A percentile compares a stretch with the other conserved stretches of the same genome.
Conservation (phyloP, 2,888 invertebrate species). For the Tetanocera ferruginea region DNA sequence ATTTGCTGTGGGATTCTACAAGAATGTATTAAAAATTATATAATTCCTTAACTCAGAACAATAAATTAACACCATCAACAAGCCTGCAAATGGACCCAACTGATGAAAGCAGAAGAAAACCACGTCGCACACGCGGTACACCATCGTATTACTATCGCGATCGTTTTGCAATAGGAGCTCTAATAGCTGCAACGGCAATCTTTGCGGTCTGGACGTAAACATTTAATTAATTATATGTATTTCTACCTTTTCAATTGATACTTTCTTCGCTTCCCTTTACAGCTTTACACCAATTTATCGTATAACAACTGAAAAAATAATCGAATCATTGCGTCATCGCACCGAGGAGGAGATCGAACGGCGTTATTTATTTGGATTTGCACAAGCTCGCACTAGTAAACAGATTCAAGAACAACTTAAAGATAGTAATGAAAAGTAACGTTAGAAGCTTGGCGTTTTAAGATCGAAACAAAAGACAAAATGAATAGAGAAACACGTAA, state of each 20-base stretch:
- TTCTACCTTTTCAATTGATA: neutral
- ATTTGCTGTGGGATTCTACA: neutral
- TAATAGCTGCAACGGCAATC: constrained; percentile 66
- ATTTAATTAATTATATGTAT: neutral
- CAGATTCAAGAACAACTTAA: constrained; percentile 58
- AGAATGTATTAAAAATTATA: neutral
- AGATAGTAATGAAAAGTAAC: constrained; percentile 52
- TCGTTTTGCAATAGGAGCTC: constrained; percentile 70
- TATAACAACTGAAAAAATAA: constrained; percentile 54
- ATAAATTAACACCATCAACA: neutral
- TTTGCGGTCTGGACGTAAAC: constrained; percentile 62
- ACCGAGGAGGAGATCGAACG: constrained; percentile 60
- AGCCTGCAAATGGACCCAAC: constrained; percentile 58
- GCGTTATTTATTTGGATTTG: constrained; percentile 56
- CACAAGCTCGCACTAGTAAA: constrained; percentile 53
- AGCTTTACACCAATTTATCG: constrained; percentile 61
- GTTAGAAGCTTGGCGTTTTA: constrained; percentile 46
- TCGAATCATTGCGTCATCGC: constrained; percentile 40
- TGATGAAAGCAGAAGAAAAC: constrained; percentile 75
- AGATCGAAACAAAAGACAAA: neutral
- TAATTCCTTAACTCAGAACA: neutral
- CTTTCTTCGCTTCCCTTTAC: constrained; percentile 11
- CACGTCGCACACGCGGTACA: constrained; percentile 77
- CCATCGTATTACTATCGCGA: constrained; percentile 75
- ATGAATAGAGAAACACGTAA: constrained; percentile 63